phyloP scores from a whole-genome alignment of 1,140 invertebrate genomes.

The Eubasilissa regina region DNA sequence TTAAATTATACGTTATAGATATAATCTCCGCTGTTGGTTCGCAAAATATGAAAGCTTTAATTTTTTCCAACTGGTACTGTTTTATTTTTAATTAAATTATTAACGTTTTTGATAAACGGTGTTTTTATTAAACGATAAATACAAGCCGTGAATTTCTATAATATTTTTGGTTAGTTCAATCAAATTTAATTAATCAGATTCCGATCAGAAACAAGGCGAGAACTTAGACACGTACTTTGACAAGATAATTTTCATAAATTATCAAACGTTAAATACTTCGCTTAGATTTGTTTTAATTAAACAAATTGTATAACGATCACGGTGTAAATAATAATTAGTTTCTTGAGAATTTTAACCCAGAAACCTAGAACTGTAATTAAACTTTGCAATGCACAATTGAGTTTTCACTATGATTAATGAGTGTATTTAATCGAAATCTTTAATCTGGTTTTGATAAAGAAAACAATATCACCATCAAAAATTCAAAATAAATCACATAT shows the following conservation, averaged over 20 bases:
- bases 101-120: no score
- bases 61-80: no score
- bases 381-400: constrained; percentile 41
- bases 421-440: constrained; percentile 38
- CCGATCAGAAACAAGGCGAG: no score
- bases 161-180: no score
- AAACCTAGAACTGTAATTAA: constrained; percentile 40
- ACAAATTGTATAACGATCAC: constrained; percentile 9
- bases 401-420: constrained; percentile 45
- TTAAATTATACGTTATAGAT: no score
- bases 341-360: constrained; percentile 43
- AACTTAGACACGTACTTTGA: not conserved
- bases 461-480: constrained; percentile 6
- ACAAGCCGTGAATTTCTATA: no score
- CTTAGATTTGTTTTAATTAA: constrained; percentile 39
- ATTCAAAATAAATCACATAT: constrained; percentile 28
- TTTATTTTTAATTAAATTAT: no score
- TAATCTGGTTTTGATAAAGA: constrained; percentile 40
- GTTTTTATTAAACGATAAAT: no score
- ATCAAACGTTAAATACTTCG: constrained; percentile 27
- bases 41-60: no score
- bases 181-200: no score
- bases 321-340: constrained; percentile 35
- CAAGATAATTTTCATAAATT: constrained; percentile 37
- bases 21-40: no score